Evolutionary conservation across 2,113 vertebrate genomes (phyloP).

Genomic region (Gulo gulo): DNA sequence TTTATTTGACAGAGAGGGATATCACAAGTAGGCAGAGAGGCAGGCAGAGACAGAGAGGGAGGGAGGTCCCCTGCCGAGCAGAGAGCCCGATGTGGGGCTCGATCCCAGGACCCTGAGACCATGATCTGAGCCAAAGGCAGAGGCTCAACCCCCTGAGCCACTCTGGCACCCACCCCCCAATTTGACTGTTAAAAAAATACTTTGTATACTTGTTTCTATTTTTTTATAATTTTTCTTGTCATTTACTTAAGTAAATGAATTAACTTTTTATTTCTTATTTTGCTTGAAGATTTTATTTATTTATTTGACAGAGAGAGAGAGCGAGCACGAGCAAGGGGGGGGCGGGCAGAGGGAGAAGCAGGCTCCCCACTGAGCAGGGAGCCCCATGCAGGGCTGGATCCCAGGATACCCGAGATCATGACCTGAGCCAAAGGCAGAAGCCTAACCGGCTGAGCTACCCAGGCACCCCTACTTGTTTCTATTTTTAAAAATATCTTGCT

Average conservation of each 20-base stretch:
- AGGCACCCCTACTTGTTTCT: background rate
- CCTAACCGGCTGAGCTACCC: background rate
- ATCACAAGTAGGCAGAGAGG: too few relatives aligned
- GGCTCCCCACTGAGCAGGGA: too few relatives aligned
- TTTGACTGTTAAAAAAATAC: slow-evolving; percentile 55
- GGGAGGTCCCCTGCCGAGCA: too few relatives aligned
- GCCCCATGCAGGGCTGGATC: background rate
- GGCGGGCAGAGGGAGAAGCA: background rate
- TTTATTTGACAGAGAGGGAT: too few relatives aligned
- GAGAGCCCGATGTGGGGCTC: too few relatives aligned
- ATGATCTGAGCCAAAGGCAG: too few relatives aligned
- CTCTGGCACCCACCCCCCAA: background rate
- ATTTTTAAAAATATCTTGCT: slow-evolving; percentile 39
- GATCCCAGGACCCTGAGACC: too few relatives aligned
- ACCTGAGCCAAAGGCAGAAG: background rate
- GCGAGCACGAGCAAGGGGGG: rapidly evolving
- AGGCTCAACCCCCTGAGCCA: too few relatives aligned
- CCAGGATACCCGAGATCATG: background rate
- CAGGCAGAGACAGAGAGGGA: too few relatives aligned
- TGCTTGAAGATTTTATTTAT: background rate
- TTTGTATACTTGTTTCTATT: slow-evolving; percentile 58
- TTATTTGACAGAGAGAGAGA: background rate
- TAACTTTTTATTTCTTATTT: background rate
- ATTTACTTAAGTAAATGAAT: background rate
- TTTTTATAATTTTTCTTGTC: background rate